A percentile compares a stretch with the other conserved stretches of the same genome.
Conservation (phyloP, 2,113 vertebrate species). For the Eublepharis macularius region DNA sequence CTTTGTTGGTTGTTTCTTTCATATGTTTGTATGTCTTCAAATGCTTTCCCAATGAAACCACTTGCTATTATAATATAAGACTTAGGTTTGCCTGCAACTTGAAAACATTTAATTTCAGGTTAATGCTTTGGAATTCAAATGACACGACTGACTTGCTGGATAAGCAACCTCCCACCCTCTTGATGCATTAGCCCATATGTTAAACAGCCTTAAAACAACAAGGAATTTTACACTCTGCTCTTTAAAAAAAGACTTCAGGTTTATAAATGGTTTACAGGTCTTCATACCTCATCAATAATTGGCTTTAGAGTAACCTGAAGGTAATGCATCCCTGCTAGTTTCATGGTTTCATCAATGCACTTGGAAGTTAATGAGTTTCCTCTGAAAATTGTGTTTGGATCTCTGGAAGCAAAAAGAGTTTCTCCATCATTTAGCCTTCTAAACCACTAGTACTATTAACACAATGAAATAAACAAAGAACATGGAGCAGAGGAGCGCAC, state of each 20-base stretch:
- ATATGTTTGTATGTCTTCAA: not conserved
- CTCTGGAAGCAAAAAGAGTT: slow-evolving; percentile 78
- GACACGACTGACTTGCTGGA: slow-evolving; percentile 5
- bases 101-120: not conserved
- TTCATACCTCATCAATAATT: slow-evolving; percentile 91
- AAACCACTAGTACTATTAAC: slow-evolving; percentile 20
- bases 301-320: slow-evolving; percentile 95
- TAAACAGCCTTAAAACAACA: slow-evolving; percentile 10
- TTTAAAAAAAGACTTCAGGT: slow-evolving; percentile 5
- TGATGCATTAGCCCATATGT: not conserved
- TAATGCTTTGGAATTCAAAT: not conserved
- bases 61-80: not conserved
- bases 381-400: slow-evolving; percentile 98
- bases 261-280: slow-evolving; percentile 2
- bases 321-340: slow-evolving; percentile 97
- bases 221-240: slow-evolving; percentile 30
- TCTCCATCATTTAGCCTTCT: slow-evolving; percentile 26
- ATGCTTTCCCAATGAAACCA: slow-evolving; percentile 8
- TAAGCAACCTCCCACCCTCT: slow-evolving; percentile 12
- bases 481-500: not conserved
- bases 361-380: slow-evolving; percentile 97
- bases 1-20: not conserved
- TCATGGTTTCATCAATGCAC: slow-evolving; percentile 99
- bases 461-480: not conserved
- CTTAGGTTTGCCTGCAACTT: not conserved